A percentile compares a stretch with the other conserved stretches of the same genome.
Conservation (phyloP, 2,113 vertebrate genomes). For the Melanerpes formicivorus region DNA sequence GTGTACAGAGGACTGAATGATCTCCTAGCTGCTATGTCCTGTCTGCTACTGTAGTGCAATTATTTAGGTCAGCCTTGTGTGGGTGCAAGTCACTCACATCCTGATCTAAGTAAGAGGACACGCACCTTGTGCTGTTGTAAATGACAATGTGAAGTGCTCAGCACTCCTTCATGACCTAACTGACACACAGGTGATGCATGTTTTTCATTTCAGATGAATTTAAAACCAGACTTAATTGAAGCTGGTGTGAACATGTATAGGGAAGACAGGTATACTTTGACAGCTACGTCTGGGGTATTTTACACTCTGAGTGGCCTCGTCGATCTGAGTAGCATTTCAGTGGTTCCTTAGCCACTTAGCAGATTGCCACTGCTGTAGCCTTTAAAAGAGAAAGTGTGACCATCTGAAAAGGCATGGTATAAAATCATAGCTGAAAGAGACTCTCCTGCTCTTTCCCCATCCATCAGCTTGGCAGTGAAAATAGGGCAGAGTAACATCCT, state of each 20-base stretch:
- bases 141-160: not conserved
- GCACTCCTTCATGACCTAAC: not conserved
- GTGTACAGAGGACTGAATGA: not conserved
- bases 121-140: not conserved
- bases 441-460: not conserved
- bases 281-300: not conserved
- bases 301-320: not conserved
- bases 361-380: not conserved
- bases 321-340: not conserved
- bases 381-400: not conserved
- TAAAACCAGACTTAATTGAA: not conserved
- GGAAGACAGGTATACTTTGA: not conserved
- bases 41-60: conserved; percentile 5
- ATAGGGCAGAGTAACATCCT: not conserved
- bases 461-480: not conserved
- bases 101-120: not conserved
- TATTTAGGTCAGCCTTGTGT: not conserved
- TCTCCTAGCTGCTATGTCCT: not conserved
- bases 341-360: not conserved
- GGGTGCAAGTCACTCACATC: not conserved
- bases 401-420: not conserved
- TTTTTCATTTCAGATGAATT: not conserved
- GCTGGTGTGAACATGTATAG: not conserved
- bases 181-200: not conserved
- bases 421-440: not conserved